These are phyloP conservation scores for Pluvianellus socialis DNA, from an alignment of 2,113 vertebrate genomes.

Conservation along the genomic window DNA sequence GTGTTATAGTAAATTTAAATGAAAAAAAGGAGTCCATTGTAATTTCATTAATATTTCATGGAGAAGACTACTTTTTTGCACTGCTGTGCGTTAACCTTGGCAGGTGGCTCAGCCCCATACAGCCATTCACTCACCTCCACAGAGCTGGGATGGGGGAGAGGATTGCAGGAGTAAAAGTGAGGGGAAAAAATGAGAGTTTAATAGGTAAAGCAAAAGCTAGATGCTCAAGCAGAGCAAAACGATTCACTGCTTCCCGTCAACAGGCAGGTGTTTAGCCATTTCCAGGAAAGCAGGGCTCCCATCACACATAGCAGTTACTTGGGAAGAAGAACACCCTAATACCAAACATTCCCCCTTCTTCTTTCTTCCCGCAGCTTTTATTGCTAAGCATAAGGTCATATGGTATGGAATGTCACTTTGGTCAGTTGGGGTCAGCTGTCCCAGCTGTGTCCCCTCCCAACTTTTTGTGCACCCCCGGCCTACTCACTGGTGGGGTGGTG, in stretches of 20 bases:
- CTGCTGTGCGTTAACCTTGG: neutral
- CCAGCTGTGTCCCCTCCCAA: neutral
- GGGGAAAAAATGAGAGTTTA: neutral
- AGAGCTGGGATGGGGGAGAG: accelerated
- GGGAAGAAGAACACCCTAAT: neutral
- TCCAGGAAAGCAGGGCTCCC: neutral
- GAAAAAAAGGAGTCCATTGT: neutral
- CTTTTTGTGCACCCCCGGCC: neutral
- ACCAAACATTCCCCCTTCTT: neutral
- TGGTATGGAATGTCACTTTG: accelerated
- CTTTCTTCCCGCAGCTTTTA: neutral
- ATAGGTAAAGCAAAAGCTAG: neutral
- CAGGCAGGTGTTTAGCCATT: neutral
- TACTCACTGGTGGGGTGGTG: accelerated
- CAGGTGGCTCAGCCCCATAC: neutral
- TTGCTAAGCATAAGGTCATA: neutral
- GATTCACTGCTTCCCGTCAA: accelerated
- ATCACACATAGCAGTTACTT: accelerated
- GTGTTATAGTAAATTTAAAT: neutral
- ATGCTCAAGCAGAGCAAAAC: neutral
- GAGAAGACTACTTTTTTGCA: neutral
- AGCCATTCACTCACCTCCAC: accelerated
- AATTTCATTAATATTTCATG: neutral
- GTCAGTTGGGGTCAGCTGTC: neutral
- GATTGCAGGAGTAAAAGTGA: neutral